A percentile compares a stretch with the other conserved stretches of the same genome.
Evolutionary conservation across 2,797 vertebrate genomes (phyloP).

Genomic region (Gymnocypris eckloni): DNA sequence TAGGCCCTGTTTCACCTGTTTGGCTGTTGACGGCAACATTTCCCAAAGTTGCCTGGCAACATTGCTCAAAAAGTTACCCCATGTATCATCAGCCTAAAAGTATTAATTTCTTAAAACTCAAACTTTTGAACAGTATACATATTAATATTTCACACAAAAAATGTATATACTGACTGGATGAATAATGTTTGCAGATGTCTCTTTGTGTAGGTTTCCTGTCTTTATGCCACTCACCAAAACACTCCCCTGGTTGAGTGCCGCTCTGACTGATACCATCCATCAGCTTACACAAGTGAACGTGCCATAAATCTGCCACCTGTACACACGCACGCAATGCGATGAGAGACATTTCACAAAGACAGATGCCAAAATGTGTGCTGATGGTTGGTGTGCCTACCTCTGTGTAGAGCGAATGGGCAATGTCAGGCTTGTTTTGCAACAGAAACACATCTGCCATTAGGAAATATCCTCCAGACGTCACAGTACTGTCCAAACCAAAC

Average conservation of each 20-base stretch:
- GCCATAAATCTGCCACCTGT: conserved; percentile 85
- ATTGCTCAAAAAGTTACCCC: too few relatives aligned
- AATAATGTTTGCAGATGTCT: not conserved
- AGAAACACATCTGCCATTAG: conserved; percentile 87
- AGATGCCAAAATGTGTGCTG: not conserved
- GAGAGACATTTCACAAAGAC: not conserved
- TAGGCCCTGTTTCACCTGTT: too few relatives aligned
- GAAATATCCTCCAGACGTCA: conserved; percentile 83
- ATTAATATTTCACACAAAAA: not conserved
- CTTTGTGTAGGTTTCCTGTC: not conserved
- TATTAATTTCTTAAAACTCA: too few relatives aligned
- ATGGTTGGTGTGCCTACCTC: conserved; percentile 76
- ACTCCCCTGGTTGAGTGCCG: conserved; percentile 46
- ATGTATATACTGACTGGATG: not conserved
- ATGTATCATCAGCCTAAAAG: too few relatives aligned
- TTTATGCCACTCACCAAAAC: conserved; percentile 64
- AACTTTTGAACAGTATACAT: too few relatives aligned
- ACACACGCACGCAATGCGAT: conserved; percentile 45
- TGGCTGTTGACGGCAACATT: too few relatives aligned
- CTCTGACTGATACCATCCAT: conserved; percentile 64
- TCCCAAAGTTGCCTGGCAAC: too few relatives aligned
- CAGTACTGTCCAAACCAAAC: conserved; percentile 80
- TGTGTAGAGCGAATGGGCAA: conserved; percentile 81
- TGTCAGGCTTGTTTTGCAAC: conserved; percentile 75
- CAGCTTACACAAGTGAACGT: conserved; percentile 73